phyloP scores from a whole-genome alignment of 2,113 vertebrate genomes.

The Paralichthys olivaceus region DNA sequence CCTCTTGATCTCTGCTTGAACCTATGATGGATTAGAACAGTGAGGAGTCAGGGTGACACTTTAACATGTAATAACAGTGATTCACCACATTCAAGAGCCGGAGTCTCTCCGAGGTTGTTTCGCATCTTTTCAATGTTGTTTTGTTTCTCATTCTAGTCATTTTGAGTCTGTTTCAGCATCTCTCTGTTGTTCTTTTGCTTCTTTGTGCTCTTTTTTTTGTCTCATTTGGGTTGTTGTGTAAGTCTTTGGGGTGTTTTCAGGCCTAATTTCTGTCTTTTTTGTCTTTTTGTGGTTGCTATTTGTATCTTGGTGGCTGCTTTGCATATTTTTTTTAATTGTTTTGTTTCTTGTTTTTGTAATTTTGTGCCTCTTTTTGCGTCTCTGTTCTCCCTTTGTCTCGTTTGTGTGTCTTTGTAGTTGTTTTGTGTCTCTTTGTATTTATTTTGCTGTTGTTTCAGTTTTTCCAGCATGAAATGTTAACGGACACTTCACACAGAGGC shows the following conservation, averaged over 20 bases:
- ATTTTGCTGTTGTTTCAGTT: background rate
- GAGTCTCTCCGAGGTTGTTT: background rate
- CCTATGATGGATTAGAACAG: constrained; percentile 75
- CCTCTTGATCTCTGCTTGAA: constrained; percentile 97
- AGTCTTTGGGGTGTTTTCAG: too few species aligned
- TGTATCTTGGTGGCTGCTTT: too few species aligned
- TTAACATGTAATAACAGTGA: background rate
- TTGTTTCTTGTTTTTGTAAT: too few species aligned
- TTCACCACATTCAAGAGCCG: background rate
- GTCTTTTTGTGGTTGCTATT: too few species aligned
- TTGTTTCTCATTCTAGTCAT: background rate
- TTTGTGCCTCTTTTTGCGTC: too few species aligned
- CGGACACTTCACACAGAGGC: background rate
- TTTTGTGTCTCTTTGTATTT: background rate
- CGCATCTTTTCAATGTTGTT: background rate
- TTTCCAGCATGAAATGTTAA: background rate
- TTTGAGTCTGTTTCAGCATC: background rate
- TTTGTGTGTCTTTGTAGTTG: too few species aligned
- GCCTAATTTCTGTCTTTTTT: too few species aligned
- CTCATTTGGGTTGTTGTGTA: too few species aligned
- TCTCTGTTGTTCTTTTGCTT: background rate
- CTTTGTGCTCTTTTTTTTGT: background rate
- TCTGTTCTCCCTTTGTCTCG: too few species aligned
- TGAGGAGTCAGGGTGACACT: background rate
- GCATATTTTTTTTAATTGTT: too few species aligned